Conservation (phyloP, 1,140 invertebrate species). For the Acromyrmex charruanus region DNA sequence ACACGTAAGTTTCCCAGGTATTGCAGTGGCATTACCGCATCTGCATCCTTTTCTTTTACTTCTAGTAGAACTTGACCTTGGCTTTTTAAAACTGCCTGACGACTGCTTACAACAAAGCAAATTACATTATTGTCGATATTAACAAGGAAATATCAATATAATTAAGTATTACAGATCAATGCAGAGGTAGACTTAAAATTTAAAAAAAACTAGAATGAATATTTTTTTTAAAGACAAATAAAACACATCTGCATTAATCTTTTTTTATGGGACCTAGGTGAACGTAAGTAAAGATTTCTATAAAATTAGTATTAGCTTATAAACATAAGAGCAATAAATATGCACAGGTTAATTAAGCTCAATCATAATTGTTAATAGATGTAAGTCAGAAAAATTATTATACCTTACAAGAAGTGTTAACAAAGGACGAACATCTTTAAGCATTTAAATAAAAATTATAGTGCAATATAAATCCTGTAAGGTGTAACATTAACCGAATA, state of each 20-base stretch:
- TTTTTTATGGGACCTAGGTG: slow-evolving; percentile 68
- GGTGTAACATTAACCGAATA: slow-evolving; percentile 73
- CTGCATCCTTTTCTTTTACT: slow-evolving; percentile 92
- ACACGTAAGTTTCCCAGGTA: slow-evolving; percentile 95
- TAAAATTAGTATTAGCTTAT: slow-evolving; percentile 70
- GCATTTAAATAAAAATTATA: slow-evolving; percentile 68
- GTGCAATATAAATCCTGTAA: slow-evolving; percentile 60
- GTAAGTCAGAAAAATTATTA: slow-evolving; percentile 62
- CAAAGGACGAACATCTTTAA: slow-evolving; percentile 63
- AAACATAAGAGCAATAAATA: slow-evolving; percentile 42
- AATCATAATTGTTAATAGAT: slow-evolving; percentile 63
- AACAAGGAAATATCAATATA: neutral
- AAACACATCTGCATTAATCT: slow-evolving; percentile 71
- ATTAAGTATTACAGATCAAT: slow-evolving; percentile 66
- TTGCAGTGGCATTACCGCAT: slow-evolving; percentile 95
- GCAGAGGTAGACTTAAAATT: slow-evolving; percentile 47
- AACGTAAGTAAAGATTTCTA: slow-evolving; percentile 56
- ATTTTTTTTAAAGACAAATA: neutral
- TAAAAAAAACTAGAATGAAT: slow-evolving; percentile 1
- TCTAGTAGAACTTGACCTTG: slow-evolving; percentile 83
- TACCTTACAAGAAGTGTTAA: slow-evolving; percentile 73
- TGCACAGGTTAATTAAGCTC: slow-evolving; percentile 6
- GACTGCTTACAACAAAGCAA: slow-evolving; percentile 73
- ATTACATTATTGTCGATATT: slow-evolving; percentile 34
- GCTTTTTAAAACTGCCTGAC: slow-evolving; percentile 84